These are phyloP conservation scores for Sarotherodon lohbergeri DNA, from an alignment of 2,113 vertebrate genomes.

Conservation along the genomic window DNA sequence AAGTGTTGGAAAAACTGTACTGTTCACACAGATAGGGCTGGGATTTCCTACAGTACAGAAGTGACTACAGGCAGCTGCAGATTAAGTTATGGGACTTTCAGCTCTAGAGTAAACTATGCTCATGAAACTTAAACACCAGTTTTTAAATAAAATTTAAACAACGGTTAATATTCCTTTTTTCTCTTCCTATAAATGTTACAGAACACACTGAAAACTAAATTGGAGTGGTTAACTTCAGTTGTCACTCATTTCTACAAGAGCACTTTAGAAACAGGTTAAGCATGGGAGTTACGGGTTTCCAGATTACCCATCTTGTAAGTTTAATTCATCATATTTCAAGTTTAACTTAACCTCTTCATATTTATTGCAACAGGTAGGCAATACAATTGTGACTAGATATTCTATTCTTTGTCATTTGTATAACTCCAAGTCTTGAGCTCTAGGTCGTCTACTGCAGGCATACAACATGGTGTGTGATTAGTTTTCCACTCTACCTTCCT, in stretches of 20 bases:
- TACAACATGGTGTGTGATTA: not conserved
- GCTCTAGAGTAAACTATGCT: not conserved
- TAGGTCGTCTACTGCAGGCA: not conserved
- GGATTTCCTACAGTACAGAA: conserved; percentile 5
- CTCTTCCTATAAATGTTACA: not conserved
- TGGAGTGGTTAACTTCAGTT: not conserved
- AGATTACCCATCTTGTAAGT: accelerated
- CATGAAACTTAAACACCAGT: not conserved
- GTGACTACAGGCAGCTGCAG: not conserved
- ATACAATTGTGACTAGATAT: not conserved
- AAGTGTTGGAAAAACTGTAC: not conserved
- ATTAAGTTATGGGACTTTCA: not conserved
- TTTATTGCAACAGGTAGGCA: no score
- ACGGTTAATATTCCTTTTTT: not conserved
- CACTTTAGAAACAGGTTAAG: not conserved
- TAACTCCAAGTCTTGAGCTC: accelerated
- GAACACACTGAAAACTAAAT: not conserved
- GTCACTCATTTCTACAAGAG: not conserved
- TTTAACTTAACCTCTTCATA: accelerated
- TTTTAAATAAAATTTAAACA: not conserved
- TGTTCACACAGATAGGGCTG: not conserved
- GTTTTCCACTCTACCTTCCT: not conserved
- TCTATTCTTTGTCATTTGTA: not conserved
- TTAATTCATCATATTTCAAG: not conserved
- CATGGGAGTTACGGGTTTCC: not conserved